These are phyloP conservation scores for Gallinago stenura DNA, from an alignment of 2,797 vertebrate genomes.

Conservation along the genomic window DNA sequence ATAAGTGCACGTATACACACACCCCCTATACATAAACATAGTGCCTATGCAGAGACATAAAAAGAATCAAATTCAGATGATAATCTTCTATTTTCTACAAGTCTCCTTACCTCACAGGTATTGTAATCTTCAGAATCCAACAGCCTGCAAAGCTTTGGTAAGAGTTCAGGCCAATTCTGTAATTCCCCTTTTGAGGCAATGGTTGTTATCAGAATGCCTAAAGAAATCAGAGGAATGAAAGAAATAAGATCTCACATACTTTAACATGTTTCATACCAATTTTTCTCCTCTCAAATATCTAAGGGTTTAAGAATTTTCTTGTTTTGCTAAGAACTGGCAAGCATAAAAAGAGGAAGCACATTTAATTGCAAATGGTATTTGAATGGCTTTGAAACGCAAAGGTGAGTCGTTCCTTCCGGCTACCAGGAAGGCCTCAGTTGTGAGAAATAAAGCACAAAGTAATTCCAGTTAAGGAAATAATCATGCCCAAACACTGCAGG, in stretches of 20 bases:
- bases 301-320: background rate
- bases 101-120: slow-evolving; percentile 90
- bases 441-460: background rate
- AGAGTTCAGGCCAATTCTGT: slow-evolving; percentile 97
- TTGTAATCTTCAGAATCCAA: slow-evolving; percentile 98
- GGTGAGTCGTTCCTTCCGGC: background rate
- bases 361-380: background rate
- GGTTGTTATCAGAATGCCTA: slow-evolving; percentile 96
- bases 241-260: background rate
- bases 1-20: background rate
- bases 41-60: background rate
- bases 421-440: background rate
- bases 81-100: background rate
- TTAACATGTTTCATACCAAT: background rate
- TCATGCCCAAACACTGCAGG: background rate
- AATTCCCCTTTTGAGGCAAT: slow-evolving; percentile 97
- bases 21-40: accelerated
- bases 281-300: background rate
- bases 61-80: background rate
- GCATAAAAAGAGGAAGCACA: background rate
- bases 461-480: background rate
- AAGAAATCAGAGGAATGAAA: background rate
- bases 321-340: background rate
- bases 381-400: background rate
- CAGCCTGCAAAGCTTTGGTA: slow-evolving; percentile 93